A percentile compares a stretch with the other conserved stretches of the same genome.
Conservation (phyloP, 2,888 invertebrate genomes). For the Chymomyza fuscimana region DNA sequence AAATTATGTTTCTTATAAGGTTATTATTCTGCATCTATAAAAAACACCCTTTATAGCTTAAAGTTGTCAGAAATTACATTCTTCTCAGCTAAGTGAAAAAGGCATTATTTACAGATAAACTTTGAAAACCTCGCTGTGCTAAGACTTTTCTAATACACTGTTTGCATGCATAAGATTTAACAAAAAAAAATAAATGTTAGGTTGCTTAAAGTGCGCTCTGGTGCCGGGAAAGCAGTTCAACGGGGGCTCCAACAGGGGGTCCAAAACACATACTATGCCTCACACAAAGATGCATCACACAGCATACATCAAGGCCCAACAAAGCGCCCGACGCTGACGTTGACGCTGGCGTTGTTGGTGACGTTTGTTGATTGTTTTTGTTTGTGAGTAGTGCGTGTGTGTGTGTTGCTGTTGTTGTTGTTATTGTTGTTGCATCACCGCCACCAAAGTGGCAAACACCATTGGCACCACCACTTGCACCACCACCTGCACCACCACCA, state of each 20-base stretch:
- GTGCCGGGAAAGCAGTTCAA: conserved; percentile 14
- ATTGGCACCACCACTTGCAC: background rate
- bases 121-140: too few relatives aligned
- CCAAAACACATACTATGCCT: conserved; percentile 78
- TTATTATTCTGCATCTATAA: too few relatives aligned
- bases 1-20: too few relatives aligned
- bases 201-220: background rate
- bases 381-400: conserved; percentile 33
- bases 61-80: too few relatives aligned
- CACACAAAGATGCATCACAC: conserved; percentile 79
- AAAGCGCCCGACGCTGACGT: conserved; percentile 21
- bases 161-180: too few relatives aligned
- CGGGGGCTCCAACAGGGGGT: conserved; percentile 28
- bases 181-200: background rate
- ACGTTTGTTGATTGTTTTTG: conserved; percentile 23
- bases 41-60: too few relatives aligned
- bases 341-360: conserved; percentile 21
- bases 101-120: too few relatives aligned
- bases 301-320: conserved; percentile 70
- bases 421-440: background rate
- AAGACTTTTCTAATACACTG: too few relatives aligned
- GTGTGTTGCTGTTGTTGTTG: conserved; percentile 35
- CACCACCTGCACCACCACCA: conserved; percentile 24
- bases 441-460: background rate
- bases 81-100: too few relatives aligned